These are phyloP conservation scores for Aethina tumida DNA, from an alignment of 1,140 invertebrate species.

Conservation along the genomic window DNA sequence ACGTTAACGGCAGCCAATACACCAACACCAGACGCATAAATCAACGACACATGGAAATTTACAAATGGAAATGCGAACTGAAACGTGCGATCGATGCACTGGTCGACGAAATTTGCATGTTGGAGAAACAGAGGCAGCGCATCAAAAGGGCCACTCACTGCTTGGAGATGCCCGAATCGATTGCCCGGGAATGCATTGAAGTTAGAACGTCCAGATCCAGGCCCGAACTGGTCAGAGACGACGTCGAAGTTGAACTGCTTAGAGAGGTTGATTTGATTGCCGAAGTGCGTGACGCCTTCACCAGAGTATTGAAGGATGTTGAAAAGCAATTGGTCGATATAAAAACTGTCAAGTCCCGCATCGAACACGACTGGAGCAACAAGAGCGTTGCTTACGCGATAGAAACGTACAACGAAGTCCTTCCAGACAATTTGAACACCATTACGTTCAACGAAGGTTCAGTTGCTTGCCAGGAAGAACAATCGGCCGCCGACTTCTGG, in stretches of 20 bases:
- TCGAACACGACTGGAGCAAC: slow-evolving; percentile 81
- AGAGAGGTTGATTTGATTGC: slow-evolving; percentile 58
- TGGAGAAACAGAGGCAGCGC: too few species aligned
- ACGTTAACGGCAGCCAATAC: too few species aligned
- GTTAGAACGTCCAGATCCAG: too few species aligned
- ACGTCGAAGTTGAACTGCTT: slow-evolving; percentile 65
- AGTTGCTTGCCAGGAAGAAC: slow-evolving; percentile 53
- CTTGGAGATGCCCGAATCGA: too few species aligned
- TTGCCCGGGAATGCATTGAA: too few species aligned
- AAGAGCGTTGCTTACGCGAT: slow-evolving; percentile 70
- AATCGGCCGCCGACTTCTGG: slow-evolving; percentile 55
- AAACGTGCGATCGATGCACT: too few species aligned
- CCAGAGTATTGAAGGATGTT: slow-evolving; percentile 49
- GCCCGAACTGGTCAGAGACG: slow-evolving; percentile 71
- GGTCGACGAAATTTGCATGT: too few species aligned
- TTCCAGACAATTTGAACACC: slow-evolving; percentile 49
- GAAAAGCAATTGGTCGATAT: slow-evolving; percentile 62
- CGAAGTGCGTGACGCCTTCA: slow-evolving; percentile 49
- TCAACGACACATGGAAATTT: too few species aligned
- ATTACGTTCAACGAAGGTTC: slow-evolving; percentile 58
- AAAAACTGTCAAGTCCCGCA: slow-evolving; percentile 59
- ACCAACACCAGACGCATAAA: too few species aligned
- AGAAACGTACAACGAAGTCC: slow-evolving; percentile 50
- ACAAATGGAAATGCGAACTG: too few species aligned
- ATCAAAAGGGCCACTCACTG: too few species aligned